Percentiles rank a stretch among this genome's conserved stretches.
These are phyloP conservation scores for Phaethornis superciliosus DNA, from an alignment of 2,113 vertebrate genomes.

Conservation along the genomic window DNA sequence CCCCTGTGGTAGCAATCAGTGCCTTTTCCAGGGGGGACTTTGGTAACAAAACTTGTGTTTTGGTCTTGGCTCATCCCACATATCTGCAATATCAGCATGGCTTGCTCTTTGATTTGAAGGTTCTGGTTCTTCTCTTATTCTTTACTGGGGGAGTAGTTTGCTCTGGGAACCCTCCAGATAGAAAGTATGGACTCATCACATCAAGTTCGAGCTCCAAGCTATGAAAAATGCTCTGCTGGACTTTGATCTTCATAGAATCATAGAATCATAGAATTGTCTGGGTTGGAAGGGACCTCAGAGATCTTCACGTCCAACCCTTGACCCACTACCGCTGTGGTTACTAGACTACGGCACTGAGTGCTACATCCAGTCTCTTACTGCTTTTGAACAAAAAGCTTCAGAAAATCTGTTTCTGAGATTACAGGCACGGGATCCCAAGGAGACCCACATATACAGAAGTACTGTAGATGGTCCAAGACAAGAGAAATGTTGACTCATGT, in stretches of 20 bases:
- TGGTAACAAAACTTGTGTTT: neutral
- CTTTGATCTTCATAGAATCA: too few species aligned
- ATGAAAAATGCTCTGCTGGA: neutral
- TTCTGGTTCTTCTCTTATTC: neutral
- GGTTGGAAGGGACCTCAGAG: too few species aligned
- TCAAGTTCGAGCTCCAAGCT: neutral
- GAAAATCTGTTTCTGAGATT: neutral
- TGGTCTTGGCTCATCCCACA: neutral
- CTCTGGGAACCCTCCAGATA: neutral
- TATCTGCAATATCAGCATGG: neutral
- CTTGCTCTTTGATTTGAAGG: neutral
- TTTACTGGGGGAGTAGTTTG: neutral
- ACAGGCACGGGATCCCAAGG: neutral
- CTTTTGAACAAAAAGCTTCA: neutral
- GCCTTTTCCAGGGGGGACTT: neutral
- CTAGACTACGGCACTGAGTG: too few species aligned
- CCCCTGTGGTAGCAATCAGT: neutral
- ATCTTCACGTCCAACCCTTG: too few species aligned
- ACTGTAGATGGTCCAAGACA: neutral
- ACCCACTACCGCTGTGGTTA: too few species aligned
- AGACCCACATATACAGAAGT: neutral
- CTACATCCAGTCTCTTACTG: too few species aligned
- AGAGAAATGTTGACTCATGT: neutral
- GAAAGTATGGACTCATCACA: neutral
- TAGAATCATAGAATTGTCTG: too few species aligned